Evolutionary conservation across 2,113 vertebrate genomes (phyloP).

Genomic region (Daubentonia madagascariensis): DNA sequence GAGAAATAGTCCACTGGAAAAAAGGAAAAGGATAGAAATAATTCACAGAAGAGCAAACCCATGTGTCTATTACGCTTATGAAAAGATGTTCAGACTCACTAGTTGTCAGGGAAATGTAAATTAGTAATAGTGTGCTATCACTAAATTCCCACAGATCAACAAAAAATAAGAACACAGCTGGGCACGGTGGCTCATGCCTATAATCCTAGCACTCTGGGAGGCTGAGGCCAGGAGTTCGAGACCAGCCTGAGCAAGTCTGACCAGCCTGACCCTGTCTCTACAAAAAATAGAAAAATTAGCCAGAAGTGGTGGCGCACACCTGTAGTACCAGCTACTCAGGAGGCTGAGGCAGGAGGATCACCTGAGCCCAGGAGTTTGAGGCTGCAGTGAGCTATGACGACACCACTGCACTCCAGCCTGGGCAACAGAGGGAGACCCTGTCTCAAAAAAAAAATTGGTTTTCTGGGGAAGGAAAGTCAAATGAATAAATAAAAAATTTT

Average conservation of each 20-base stretch:
- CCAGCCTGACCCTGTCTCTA: too few species aligned
- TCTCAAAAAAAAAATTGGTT: neutral
- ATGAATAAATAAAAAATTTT: neutral
- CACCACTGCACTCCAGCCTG: neutral
- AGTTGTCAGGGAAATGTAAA: neutral
- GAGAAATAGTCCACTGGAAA: neutral
- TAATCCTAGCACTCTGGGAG: too few species aligned
- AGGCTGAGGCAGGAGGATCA: too few species aligned
- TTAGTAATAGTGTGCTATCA: neutral
- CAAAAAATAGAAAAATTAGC: too few species aligned
- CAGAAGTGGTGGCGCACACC: rapidly evolving
- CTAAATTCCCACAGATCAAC: neutral
- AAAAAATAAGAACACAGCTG: neutral
- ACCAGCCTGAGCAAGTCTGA: too few species aligned
- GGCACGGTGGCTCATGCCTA: too few species aligned
- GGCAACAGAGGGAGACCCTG: neutral
- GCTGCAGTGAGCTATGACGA: too few species aligned
- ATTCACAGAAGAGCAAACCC: neutral
- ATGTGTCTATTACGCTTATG: neutral
- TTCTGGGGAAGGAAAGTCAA: neutral
- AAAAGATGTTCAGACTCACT: neutral
- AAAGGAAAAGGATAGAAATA: neutral
- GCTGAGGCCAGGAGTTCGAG: too few species aligned
- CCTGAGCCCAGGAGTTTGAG: neutral
- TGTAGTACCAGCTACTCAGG: too few species aligned